Conservation (phyloP, 37 sponge, comb jelly and placozoan genomes). For the Theonella swinhoei region DNA sequence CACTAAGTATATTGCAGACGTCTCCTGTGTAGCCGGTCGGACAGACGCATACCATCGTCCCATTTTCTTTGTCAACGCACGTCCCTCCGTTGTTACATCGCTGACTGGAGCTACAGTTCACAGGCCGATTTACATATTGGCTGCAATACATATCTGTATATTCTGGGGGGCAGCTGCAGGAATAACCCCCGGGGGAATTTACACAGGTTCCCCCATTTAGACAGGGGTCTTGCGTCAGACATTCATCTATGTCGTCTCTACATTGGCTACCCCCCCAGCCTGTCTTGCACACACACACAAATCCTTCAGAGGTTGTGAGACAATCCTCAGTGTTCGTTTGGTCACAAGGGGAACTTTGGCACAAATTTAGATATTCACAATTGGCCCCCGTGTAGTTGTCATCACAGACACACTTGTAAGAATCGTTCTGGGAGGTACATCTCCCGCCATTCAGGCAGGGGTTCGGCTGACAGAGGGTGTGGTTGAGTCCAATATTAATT, state of each 20-base stretch:
- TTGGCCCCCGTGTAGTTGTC: constrained; percentile 13
- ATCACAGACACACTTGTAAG: constrained; percentile 5
- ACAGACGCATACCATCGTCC: constrained; percentile 10
- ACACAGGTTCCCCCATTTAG: constrained; percentile 22
- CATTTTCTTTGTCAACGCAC: constrained; percentile 1
- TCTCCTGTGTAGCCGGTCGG: constrained; percentile 15
- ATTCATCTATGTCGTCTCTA: constrained; percentile 24
- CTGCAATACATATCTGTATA: constrained; percentile 1
- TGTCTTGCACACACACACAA: constrained; percentile 22
- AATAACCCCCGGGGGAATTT: constrained; percentile 17
- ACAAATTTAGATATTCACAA: not conserved
- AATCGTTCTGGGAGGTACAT: not conserved
- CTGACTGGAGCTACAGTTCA: not conserved
- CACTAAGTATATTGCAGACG: constrained; percentile 16
- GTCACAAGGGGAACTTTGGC: not conserved
- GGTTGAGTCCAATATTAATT: no score
- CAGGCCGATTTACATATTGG: not conserved
- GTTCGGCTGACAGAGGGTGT: not conserved
- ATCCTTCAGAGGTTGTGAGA: not conserved
- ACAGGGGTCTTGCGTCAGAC: not conserved
- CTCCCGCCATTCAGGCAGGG: constrained; percentile 29
- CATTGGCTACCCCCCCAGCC: constrained; percentile 44
- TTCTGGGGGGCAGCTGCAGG: constrained; percentile 12
- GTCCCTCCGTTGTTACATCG: constrained; percentile 42
- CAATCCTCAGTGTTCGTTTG: not conserved